These are phyloP conservation scores for Cryptocheilus praepositus DNA, from an alignment of 2,888 invertebrate genomes.

Conservation along the genomic window DNA sequence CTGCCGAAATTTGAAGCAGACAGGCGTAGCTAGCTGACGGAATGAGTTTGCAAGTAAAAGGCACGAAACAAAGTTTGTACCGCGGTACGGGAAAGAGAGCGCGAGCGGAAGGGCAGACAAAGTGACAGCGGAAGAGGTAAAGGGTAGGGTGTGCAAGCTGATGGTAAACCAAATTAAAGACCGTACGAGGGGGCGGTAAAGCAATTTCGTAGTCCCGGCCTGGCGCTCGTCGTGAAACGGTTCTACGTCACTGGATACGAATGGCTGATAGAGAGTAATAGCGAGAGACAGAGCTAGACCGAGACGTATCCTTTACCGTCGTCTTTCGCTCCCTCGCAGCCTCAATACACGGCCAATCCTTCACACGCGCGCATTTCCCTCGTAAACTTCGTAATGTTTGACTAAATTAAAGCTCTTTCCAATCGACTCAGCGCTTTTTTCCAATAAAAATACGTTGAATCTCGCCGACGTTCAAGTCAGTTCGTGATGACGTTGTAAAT, in stretches of 20 bases:
- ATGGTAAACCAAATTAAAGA: slow-evolving; percentile 58
- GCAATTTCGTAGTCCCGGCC: slow-evolving; percentile 52
- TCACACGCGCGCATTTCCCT: background rate
- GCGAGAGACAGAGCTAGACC: slow-evolving; percentile 34
- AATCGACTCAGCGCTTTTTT: too few species aligned
- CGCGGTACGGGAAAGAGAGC: slow-evolving; percentile 10
- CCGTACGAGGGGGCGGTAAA: slow-evolving; percentile 49
- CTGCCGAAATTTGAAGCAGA: too few species aligned
- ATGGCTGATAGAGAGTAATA: slow-evolving; percentile 44
- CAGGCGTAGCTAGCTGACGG: background rate
- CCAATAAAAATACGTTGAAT: too few species aligned
- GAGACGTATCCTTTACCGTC: slow-evolving; percentile 29
- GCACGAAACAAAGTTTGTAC: slow-evolving; percentile 45
- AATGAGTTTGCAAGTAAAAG: slow-evolving; percentile 38
- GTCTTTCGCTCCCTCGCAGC: background rate
- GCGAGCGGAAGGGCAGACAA: too few species aligned
- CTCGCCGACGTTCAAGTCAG: too few species aligned
- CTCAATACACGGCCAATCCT: background rate
- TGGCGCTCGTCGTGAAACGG: slow-evolving; percentile 37
- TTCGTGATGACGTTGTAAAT: too few species aligned
- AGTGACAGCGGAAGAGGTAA: background rate
- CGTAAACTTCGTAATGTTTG: background rate
- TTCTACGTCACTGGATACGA: slow-evolving; percentile 51
- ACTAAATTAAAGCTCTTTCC: too few species aligned
- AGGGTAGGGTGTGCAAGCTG: slow-evolving; percentile 15